phyloP scores from a whole-genome alignment of 2,797 vertebrate genomes.

The Diplodus puntazzo region DNA sequence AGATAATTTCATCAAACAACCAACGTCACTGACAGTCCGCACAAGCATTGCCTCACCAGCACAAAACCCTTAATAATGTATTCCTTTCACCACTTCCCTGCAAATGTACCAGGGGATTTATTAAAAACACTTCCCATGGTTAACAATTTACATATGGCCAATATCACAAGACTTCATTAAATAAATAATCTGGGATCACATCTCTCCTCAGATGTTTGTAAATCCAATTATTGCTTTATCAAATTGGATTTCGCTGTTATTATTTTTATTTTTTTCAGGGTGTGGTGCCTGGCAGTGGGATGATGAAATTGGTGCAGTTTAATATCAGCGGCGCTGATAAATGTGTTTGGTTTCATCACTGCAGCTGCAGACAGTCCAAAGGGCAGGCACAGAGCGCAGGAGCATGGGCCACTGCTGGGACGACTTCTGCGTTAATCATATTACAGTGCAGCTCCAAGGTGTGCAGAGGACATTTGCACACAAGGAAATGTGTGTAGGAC shows the following conservation, averaged over 20 bases:
- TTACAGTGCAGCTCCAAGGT: slow-evolving; percentile 79
- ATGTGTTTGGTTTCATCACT: slow-evolving; percentile 83
- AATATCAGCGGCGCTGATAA: slow-evolving; percentile 82
- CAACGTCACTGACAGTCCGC: slow-evolving; percentile 58
- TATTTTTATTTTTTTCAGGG: slow-evolving; percentile 80
- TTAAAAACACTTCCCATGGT: slow-evolving; percentile 75
- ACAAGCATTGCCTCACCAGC: slow-evolving; percentile 58
- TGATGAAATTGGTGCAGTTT: slow-evolving; percentile 82
- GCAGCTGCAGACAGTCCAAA: slow-evolving; percentile 79
- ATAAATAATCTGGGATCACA: slow-evolving; percentile 82
- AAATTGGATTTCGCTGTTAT: slow-evolving; percentile 83
- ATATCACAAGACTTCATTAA: slow-evolving; percentile 84
- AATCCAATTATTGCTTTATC: slow-evolving; percentile 85
- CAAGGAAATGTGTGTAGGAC: slow-evolving; percentile 80
- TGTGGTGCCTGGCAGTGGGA: slow-evolving; percentile 65
- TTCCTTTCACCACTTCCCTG: slow-evolving; percentile 66
- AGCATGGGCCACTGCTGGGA: slow-evolving; percentile 77
- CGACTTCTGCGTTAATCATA: slow-evolving; percentile 81
- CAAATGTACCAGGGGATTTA: slow-evolving; percentile 73
- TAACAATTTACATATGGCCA: slow-evolving; percentile 84
- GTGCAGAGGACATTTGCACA: slow-evolving; percentile 82
- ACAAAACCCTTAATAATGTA: slow-evolving; percentile 68
- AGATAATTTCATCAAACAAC: slow-evolving; percentile 76
- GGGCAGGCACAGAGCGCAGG: slow-evolving; percentile 72
- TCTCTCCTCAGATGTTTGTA: slow-evolving; percentile 83